Conservation (phyloP, 2,113 vertebrate genomes). For the Thomomys bottae region DNA sequence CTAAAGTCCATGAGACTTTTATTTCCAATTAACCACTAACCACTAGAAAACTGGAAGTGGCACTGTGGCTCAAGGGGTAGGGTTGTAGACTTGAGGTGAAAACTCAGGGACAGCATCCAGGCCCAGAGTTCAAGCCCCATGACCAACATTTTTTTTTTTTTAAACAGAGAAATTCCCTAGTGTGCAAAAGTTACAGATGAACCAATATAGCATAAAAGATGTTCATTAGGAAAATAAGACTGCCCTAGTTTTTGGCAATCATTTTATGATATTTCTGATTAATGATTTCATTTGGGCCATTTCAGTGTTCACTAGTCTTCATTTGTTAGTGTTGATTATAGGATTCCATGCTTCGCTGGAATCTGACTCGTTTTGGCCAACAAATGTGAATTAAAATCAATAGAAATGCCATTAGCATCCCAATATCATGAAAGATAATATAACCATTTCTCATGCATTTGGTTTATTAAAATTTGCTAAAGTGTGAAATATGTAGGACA, state of each 20-base stretch:
- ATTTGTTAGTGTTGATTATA: constrained; percentile 85
- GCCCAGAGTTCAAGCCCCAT: too few species aligned
- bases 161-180: constrained; percentile 63
- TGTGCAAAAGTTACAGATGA: constrained; percentile 69
- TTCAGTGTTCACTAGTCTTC: constrained; percentile 82
- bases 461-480: constrained; percentile 90
- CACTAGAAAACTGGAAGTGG: too few species aligned
- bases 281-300: constrained; percentile 83
- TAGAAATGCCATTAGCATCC: constrained; percentile 87
- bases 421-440: constrained; percentile 84
- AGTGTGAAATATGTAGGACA: constrained; percentile 87
- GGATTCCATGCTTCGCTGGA: constrained; percentile 77
- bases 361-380: constrained; percentile 85
- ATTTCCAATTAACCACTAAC: too few species aligned
- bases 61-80: too few species aligned
- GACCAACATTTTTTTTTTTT: too few species aligned
- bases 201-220: constrained; percentile 78
- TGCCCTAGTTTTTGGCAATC: constrained; percentile 79
- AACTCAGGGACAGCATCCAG: too few species aligned
- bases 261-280: constrained; percentile 84
- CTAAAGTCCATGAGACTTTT: too few species aligned
- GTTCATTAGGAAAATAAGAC: constrained; percentile 80
- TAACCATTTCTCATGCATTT: constrained; percentile 86
- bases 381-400: constrained; percentile 87
- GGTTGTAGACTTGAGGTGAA: too few species aligned